Base-by-base conservation (phyloP, 2,113 vertebrate genomes). In the Lates calcarifer region DNA sequence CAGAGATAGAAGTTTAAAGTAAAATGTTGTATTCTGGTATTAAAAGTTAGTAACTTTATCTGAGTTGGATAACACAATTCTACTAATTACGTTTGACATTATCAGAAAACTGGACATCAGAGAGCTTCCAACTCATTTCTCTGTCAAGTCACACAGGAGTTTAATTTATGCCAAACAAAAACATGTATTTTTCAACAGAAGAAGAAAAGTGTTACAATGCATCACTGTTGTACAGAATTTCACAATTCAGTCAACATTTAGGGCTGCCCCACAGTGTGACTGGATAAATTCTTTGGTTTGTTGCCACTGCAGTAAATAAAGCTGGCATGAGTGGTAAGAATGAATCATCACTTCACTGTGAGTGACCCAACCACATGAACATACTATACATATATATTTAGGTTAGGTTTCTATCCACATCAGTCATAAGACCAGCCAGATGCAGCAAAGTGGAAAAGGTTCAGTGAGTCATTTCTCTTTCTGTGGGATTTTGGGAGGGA, bases 281-380 rank as follows among this genome's bases (percentile, higher is more conserved):
- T 55, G 41, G 5, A 3, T 9, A 15, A 24, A 37, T 28, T 35
- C 35, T 78, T 60, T 61, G 45, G 15, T 67, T 72, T 79, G 28
- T 28, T 57, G 28, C 53, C n/a, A 26, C 18, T 53, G 39, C 1
- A 4, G 22, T 60, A 74, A 71, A 74, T 15, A 62, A 33, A 2
- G 26, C 55, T 74, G 73, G 28, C 51, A 76, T 1, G 33, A 80
- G 64, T 24, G 43, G 61, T 51, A 64, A 22, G 9, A 79, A 63
- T 88, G 66, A 86, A 49, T 84, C 80, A 86, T 14, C 26, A 5
- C 15, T n/a, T 26, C 13, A 61, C 17, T 71, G 17, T 37, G 1
- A 60, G 15, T 82, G 35, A 57, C 18, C 39, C 24, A 28, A 61
- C 56, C 29, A 56, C 56, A 53, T 2, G 57, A n/a, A 69, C 10